A percentile compares a stretch with the other conserved stretches of the same genome.
phyloP scores from a whole-genome alignment of 2,888 invertebrate species.

The Steromphala cineraria region DNA sequence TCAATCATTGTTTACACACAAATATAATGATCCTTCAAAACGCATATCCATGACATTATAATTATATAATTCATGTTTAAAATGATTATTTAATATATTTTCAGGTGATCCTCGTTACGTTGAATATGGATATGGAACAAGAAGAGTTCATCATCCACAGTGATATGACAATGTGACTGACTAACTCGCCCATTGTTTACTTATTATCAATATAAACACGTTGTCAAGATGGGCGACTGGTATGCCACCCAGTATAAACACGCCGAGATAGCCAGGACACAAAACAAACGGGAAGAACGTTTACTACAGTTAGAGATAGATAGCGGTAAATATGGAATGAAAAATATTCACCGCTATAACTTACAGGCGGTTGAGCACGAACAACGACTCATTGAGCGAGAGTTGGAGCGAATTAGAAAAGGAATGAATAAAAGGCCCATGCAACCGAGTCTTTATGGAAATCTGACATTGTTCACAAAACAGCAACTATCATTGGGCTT shows the following conservation, averaged over 20 bases:
- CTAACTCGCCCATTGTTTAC: not conserved
- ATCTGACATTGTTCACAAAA: not conserved
- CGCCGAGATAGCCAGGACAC: conserved; percentile 43
- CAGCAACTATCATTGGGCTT: too few species aligned
- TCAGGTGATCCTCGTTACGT: not conserved
- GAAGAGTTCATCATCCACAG: too few species aligned
- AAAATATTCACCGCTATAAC: not conserved
- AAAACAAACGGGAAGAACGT: conserved; percentile 48
- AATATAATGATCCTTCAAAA: too few species aligned
- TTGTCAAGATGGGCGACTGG: conserved; percentile 5
- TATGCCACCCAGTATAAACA: not conserved
- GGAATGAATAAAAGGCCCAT: not conserved
- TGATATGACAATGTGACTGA: too few species aligned
- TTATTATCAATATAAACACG: not conserved
- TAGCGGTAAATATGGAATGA: conserved; percentile 36
- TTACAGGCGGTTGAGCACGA: not conserved
- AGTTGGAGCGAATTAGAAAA: not conserved
- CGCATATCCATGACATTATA: too few species aligned
- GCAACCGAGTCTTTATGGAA: not conserved
- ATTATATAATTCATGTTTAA: too few species aligned
- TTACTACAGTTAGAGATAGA: conserved; percentile 35
- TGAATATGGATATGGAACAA: not conserved
- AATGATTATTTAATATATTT: not conserved
- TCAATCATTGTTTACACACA: too few species aligned
- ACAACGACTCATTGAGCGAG: not conserved